Base-by-base conservation (phyloP, 2,888 invertebrate genomes). In the Arctia plantaginis region DNA sequence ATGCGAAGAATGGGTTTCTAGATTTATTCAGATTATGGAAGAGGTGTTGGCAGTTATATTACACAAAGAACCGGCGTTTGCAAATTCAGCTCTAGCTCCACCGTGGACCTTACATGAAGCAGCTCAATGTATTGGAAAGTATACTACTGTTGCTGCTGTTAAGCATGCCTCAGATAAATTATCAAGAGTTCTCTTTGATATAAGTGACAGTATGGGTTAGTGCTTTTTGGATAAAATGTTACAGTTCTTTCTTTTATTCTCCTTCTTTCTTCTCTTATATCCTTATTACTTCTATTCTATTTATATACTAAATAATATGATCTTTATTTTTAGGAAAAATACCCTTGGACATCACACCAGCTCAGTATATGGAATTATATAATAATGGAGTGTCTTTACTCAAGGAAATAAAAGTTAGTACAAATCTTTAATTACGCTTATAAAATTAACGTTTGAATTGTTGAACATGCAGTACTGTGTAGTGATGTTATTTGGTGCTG, bases 371-470 rank as follows among this genome's bases (percentile, higher is more conserved):
- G 94, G 90, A 96, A 74, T 92, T 95, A 85, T 96, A 96, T 81
- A 96, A 96, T 72, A 93, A 94, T 73, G 95, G 96, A 6, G 91
- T 95, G 1, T 93, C 96, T 80, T 86, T 97, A 72, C 91, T 96
- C 30, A 93, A 93, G 72, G 92, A 94, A 64, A 85, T 97, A 44
- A 93, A 90, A 89, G 94, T 94, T 76, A 71, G 86, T 85, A 67
- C 20, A 69, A 3, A 55, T 23, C 6, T 33, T 51, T 51, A n/a
- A 68, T 51, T 23, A 33, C 20, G 7, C n/a, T 66, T 27, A 3
- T 27, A 44, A 41, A n/a, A 65, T 35, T 59, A n/a, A 59, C 10
- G 59, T 15, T 13, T 27, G 15, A n/a, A 12, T 59, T 59, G n/a
- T 59, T 59, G 13, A 27, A 13, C 15, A 27, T 15, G 13, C 27